Percentiles rank a stretch among this genome's conserved stretches.
phyloP scores from a whole-genome alignment of 64 coral and sea anemone species.

The Montipora efflorescens region DNA sequence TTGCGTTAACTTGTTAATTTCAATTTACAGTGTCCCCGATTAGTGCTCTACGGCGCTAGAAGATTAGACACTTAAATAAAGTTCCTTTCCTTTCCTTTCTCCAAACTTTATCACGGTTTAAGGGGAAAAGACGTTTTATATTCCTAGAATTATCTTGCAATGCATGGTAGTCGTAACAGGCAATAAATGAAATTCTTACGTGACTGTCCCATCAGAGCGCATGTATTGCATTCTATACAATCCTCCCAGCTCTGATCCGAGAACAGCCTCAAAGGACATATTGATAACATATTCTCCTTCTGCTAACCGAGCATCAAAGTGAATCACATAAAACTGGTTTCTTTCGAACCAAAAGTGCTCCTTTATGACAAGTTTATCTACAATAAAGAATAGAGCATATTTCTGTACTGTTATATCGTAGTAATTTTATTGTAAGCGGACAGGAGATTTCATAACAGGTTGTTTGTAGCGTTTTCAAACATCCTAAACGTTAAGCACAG shows the following conservation, averaged over 20 bases:
- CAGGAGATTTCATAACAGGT: no score
- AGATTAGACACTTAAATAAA: no score
- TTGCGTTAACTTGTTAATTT: no score
- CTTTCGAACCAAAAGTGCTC: constrained; percentile 56
- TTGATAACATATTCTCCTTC: constrained; percentile 24
- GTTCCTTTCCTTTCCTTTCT: no score
- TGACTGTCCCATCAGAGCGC: background rate
- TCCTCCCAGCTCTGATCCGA: constrained; percentile 37
- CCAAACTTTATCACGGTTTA: no score
- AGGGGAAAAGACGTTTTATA: no score
- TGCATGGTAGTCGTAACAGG: background rate
- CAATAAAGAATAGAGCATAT: background rate
- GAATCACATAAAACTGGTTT: constrained; percentile 65
- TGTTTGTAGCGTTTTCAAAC: no score
- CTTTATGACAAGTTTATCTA: constrained; percentile 1
- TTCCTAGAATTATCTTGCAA: background rate
- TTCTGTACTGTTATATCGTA: no score
- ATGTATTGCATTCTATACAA: constrained; percentile 62
- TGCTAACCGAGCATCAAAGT: background rate
- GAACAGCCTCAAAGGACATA: constrained; percentile 20
- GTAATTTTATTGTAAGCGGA: no score
- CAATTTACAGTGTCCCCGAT: no score
- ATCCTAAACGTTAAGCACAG: no score
- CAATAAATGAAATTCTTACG: constrained; percentile 1
- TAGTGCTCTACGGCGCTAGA: no score